Conservation (phyloP, 2,797 vertebrate genomes). For the Xenopus petersii region DNA sequence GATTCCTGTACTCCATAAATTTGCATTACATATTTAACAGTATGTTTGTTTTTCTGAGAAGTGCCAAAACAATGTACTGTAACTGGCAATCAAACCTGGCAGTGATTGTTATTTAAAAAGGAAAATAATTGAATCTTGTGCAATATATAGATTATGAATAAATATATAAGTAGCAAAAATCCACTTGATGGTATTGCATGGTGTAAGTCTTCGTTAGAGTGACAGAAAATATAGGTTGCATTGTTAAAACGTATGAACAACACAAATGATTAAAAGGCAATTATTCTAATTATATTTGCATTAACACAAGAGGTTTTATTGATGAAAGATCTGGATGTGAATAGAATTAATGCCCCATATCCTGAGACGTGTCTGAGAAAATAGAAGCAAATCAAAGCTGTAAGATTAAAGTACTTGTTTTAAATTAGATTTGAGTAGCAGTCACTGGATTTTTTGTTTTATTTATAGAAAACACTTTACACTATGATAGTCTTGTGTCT, state of each 20-base stretch:
- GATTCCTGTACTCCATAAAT: background rate
- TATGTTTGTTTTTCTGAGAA: slow-evolving; percentile 21
- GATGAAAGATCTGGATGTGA: background rate
- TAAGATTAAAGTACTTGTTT: slow-evolving; percentile 3
- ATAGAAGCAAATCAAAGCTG: background rate
- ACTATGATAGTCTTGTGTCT: background rate
- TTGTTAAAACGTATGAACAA: background rate
- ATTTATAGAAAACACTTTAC: background rate
- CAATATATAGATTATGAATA: slow-evolving; percentile 16
- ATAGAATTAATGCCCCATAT: background rate
- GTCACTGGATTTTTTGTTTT: background rate
- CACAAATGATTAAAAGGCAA: background rate
- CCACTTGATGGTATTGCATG: background rate
- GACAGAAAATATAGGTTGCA: background rate
- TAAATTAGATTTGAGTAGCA: background rate
- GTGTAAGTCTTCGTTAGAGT: slow-evolving; percentile 1
- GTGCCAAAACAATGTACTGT: slow-evolving; percentile 44
- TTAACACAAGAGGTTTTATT: background rate
- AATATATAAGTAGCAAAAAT: slow-evolving; percentile 12
- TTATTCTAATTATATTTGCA: background rate
- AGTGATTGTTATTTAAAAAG: slow-evolving; percentile 23
- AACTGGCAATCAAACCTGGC: slow-evolving; percentile 21
- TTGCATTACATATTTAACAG: slow-evolving; percentile 41
- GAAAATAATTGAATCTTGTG: slow-evolving; percentile 8
- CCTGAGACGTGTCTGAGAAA: background rate